Conservation (phyloP, 2,797 vertebrate genomes). For the Streptopelia turtur region DNA sequence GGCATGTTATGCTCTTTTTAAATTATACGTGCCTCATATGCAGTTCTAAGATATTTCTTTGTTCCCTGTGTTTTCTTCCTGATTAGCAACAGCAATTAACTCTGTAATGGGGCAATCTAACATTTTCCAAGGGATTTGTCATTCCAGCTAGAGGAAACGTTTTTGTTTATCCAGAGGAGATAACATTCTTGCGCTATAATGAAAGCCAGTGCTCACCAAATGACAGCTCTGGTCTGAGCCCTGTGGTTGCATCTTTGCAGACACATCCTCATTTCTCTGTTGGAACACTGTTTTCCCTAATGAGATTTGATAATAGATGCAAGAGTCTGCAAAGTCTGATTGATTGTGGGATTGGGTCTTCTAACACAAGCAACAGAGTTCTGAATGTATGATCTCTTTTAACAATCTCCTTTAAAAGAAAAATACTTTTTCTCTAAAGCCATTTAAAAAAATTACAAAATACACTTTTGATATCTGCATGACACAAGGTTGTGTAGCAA, state of each 20-base stretch:
- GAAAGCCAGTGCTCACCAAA: constrained; percentile 2
- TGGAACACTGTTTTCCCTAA: not conserved
- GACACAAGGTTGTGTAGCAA: not conserved
- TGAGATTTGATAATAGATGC: not conserved
- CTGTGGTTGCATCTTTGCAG: not conserved
- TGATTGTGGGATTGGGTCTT: not conserved
- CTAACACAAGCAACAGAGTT: rapidly evolving
- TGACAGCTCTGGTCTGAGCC: not conserved
- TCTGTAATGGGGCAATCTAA: constrained; percentile 23
- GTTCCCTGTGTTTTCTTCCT: constrained; percentile 39
- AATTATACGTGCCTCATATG: not conserved
- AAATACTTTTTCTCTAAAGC: not conserved
- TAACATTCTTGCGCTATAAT: constrained; percentile 9
- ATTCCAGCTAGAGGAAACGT: constrained; percentile 7
- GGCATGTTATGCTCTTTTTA: not conserved
- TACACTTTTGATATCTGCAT: not conserved
- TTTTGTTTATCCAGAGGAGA: constrained; percentile 35
- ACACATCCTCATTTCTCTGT: not conserved
- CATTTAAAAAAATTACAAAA: not conserved
- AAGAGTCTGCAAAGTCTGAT: not conserved
- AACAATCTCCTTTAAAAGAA: not conserved
- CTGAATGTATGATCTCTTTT: not conserved
- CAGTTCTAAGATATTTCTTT: constrained; percentile 10
- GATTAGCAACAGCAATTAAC: constrained; percentile 54
- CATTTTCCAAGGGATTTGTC: constrained; percentile 35